Evolutionary conservation across 2,797 vertebrate genomes (phyloP).

Genomic region (Basileuterus tristriatus): DNA sequence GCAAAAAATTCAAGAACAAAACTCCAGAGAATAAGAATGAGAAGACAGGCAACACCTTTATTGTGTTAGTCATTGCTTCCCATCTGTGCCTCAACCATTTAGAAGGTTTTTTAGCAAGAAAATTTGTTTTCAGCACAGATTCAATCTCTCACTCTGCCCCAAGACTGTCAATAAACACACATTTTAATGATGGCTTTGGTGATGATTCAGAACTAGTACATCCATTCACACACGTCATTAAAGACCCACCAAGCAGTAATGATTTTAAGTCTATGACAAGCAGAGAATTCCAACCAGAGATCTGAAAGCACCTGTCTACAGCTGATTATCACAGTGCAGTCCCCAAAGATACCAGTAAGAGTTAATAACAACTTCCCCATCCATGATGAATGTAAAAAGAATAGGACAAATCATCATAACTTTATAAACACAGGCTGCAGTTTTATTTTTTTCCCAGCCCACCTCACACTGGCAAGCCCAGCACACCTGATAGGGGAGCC

Average conservation of each 20-base stretch:
- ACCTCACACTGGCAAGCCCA: neutral
- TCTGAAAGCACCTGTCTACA: neutral
- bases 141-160: neutral
- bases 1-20: neutral
- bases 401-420: neutral
- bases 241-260: neutral
- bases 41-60: neutral
- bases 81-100: neutral
- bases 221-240: neutral
- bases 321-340: neutral
- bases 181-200: neutral
- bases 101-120: neutral
- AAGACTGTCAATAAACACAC: neutral
- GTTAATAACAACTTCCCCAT: neutral
- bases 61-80: neutral
- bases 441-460: neutral
- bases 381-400: neutral
- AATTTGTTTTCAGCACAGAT: neutral
- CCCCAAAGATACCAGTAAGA: neutral
- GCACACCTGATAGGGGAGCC: neutral
- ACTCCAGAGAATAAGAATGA: neutral
- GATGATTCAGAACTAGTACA: neutral
- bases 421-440: neutral
- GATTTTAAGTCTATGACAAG: neutral
- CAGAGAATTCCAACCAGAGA: neutral